Conservation (phyloP, 2,888 invertebrate species). For the Eugnorisma glareosa region DNA sequence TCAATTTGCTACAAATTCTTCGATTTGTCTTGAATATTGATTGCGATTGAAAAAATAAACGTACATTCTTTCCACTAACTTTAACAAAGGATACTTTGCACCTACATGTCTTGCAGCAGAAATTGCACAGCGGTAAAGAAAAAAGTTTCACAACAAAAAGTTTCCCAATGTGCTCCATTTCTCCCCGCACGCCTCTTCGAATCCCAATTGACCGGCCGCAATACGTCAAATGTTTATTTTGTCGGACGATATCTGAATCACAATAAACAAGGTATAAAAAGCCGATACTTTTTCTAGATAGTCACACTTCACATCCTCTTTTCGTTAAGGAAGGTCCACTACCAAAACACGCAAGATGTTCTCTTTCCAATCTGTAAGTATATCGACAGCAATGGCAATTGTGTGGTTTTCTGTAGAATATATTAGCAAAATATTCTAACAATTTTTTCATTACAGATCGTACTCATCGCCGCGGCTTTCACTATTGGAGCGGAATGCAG, state of each 20-base stretch:
- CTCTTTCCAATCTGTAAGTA: slow-evolving; percentile 88
- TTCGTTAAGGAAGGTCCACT: slow-evolving; percentile 86
- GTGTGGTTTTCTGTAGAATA: not conserved
- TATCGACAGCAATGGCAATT: not conserved
- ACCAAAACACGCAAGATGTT: slow-evolving; percentile 86
- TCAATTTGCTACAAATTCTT: not conserved
- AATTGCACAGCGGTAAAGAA: slow-evolving; percentile 61
- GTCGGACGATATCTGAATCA: slow-evolving; percentile 84
- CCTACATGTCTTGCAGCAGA: slow-evolving; percentile 63
- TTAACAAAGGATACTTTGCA: slow-evolving; percentile 20
- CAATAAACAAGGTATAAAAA: slow-evolving; percentile 88
- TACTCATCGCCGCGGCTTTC: slow-evolving; percentile 84
- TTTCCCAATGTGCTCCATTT: slow-evolving; percentile 89
- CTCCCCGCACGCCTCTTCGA: slow-evolving; percentile 83
- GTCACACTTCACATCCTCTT: slow-evolving; percentile 86
- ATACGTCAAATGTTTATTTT: slow-evolving; percentile 86
- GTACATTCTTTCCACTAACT: slow-evolving; percentile 13
- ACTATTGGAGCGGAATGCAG: slow-evolving; percentile 82
- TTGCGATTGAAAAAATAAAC: slow-evolving; percentile 14
- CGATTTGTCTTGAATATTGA: slow-evolving; percentile 16
- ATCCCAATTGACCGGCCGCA: slow-evolving; percentile 87
- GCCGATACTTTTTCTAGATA: slow-evolving; percentile 77
- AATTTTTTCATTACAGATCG: slow-evolving; percentile 79
- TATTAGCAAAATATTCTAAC: slow-evolving; percentile 12
- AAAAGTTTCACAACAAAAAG: slow-evolving; percentile 81